phyloP scores from a whole-genome alignment of 1,140 invertebrate species.

The Amphibalanus amphitrite region DNA sequence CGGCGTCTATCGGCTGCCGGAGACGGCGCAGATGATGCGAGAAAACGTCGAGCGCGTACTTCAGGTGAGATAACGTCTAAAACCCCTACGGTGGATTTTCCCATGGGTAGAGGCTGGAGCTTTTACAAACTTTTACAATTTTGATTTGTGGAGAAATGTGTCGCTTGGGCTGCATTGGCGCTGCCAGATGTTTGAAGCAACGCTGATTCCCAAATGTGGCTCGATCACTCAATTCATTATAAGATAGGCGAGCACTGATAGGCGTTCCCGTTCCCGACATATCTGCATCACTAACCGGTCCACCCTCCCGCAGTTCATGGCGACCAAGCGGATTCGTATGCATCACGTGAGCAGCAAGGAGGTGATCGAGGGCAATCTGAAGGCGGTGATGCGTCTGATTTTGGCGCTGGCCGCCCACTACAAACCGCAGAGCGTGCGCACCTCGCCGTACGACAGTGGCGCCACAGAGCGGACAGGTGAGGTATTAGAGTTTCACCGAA shows the following conservation, averaged over 20 bases:
- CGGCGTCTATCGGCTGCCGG: constrained; percentile 22
- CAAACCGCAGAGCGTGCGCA: constrained; percentile 26
- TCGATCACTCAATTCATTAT: not conserved
- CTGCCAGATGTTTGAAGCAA: not conserved
- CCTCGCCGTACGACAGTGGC: constrained; percentile 6
- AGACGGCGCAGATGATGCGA: constrained; percentile 22
- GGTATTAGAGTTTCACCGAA: too few species aligned
- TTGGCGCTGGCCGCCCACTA: constrained; percentile 33
- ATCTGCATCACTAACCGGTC: not conserved
- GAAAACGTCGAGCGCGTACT: constrained; percentile 30
- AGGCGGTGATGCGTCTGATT: constrained; percentile 33
- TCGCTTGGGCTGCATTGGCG: not conserved
- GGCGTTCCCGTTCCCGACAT: too few species aligned
- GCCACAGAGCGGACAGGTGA: too few species aligned
- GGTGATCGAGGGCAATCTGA: constrained; percentile 32
- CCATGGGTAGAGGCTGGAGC: too few species aligned
- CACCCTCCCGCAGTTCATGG: constrained; percentile 18
- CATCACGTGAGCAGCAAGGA: constrained; percentile 23
- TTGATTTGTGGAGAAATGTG: not conserved
- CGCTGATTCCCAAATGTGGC: not conserved
- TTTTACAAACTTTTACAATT: not conserved
- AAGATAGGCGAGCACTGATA: too few species aligned
- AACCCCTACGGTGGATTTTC: constrained; percentile 10
- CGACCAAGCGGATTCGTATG: constrained; percentile 21
- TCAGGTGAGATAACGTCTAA: constrained; percentile 22